Percentiles rank a stretch among this genome's conserved stretches.
These are phyloP conservation scores for Carassius carassius DNA, from an alignment of 2,113 vertebrate genomes.

Conservation along the genomic window DNA sequence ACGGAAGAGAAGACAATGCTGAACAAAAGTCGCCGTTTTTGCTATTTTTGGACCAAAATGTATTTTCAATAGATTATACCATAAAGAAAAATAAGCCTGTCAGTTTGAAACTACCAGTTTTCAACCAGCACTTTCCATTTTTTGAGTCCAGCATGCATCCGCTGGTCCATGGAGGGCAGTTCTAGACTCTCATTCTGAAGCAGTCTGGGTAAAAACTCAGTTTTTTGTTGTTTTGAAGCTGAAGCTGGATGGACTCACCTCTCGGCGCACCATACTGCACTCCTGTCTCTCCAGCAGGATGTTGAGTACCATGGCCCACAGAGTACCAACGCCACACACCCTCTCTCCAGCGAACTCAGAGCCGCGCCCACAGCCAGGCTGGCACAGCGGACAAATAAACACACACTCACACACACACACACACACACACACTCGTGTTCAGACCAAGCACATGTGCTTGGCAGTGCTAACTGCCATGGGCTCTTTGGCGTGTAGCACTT, in stretches of 20 bases:
- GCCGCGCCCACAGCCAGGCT: conserved; percentile 89
- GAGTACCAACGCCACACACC: conserved; percentile 87
- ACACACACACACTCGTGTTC: conserved; percentile 13
- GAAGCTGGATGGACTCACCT: conserved; percentile 75
- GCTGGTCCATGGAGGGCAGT: neutral
- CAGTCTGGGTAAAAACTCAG: neutral
- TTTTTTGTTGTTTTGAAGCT: neutral
- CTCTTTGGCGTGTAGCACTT: conserved; percentile 21
- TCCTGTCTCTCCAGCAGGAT: conserved; percentile 92
- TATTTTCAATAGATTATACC: neutral
- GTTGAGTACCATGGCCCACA: conserved; percentile 93
- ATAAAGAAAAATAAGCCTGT: neutral
- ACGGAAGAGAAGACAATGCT: too few relatives aligned
- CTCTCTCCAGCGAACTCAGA: conserved; percentile 83
- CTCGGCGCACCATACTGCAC: conserved; percentile 93
- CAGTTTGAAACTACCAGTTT: neutral
- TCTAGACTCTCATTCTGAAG: neutral
- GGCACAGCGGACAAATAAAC: conserved; percentile 80
- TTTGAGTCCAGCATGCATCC: neutral
- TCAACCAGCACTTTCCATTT: neutral
- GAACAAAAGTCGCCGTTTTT: too few relatives aligned
- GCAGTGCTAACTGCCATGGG: conserved; percentile 20
- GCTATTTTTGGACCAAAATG: too few relatives aligned
- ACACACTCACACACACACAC: conserved; percentile 11
- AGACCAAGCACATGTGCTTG: conserved; percentile 35